These are phyloP conservation scores for Phymatocera aterrima DNA, from an alignment of 2,888 invertebrate genomes.

Conservation along the genomic window DNA sequence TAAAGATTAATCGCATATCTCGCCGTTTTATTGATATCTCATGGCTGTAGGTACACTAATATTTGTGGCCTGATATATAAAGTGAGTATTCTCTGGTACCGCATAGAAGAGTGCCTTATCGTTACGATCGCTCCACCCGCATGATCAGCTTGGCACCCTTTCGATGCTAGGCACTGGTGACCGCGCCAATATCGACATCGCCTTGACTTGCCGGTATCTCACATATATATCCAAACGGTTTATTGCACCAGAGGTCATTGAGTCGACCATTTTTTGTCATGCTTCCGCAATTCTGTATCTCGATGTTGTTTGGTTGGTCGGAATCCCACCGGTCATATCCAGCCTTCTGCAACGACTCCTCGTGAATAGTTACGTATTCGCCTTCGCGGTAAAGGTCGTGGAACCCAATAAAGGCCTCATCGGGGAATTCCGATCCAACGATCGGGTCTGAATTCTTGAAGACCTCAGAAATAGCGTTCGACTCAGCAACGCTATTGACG, in stretches of 20 bases:
- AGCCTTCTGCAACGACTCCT: not conserved
- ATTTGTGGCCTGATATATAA: no score
- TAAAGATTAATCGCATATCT: no score
- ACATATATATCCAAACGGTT: not conserved
- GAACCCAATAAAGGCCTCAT: not conserved
- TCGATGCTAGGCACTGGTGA: not conserved
- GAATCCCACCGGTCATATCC: not conserved
- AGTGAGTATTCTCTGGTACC: no score
- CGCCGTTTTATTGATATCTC: no score
- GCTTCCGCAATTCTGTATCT: not conserved
- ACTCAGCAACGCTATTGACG: slow-evolving; percentile 69
- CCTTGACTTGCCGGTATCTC: not conserved
- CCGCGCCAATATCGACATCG: no score
- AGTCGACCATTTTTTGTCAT: not conserved
- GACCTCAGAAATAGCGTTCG: slow-evolving; percentile 56
- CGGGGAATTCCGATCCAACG: not conserved
- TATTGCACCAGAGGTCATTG: not conserved
- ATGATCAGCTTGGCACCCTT: not conserved
- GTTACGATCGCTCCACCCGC: no score
- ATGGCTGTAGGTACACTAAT: no score
- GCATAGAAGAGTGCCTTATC: no score
- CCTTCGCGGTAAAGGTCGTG: not conserved
- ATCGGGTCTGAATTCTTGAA: not conserved
- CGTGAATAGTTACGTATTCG: slow-evolving; percentile 20
- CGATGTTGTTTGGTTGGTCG: not conserved